Evolutionary conservation across 2,888 invertebrate species (phyloP), one percentile per base, ranked within the genome.

Genomic region (Drosophila tanythrix): DNA sequence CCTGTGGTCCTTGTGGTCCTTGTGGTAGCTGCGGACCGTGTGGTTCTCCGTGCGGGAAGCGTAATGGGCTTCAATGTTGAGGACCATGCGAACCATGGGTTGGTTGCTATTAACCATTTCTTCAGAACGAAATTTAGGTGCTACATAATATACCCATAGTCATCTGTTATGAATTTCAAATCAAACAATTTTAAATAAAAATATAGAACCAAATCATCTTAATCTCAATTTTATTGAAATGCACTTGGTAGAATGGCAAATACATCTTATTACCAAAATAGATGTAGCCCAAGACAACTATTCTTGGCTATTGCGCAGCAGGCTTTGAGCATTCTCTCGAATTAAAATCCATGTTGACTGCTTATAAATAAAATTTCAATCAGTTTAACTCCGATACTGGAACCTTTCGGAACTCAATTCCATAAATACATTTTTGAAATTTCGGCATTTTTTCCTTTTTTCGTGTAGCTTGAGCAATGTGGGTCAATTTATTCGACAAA

Each of bases 381-480:
- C 27, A 76, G 55, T 76, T 57, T 29, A 11, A 33, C 18, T 53
- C 35, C 50, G 13, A 53, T 70, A 1, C 50, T 51, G 31, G 5
- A 60, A 38, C 60, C 27, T 21, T 36, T 40, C 43, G 27, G 79
- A 59, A 38, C 62, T 43, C 51, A 62, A 38, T 61, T 79, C 29
- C 52, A 11, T 7, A 33, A 46, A 48, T 51, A 62, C 21, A 46
- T 40, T 56, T 74, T 78, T 58, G 46, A 74, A 52, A 63, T 40
- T 51, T 57, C 4, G 29, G 27, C 38, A 53, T 1, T 46, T 59
- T 65, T 64, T 65, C 55, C 81, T 69, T 27, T 61, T 69, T 75
- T 80, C 46, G 58, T 65, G 70, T 62, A 59, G 46, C 29, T 11
- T 57, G 35, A 46, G 60, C 18, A 31, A 36, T 56, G 70, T 76